Conservation (phyloP, 2,888 invertebrate genomes). For the Machimus atricapillus region DNA sequence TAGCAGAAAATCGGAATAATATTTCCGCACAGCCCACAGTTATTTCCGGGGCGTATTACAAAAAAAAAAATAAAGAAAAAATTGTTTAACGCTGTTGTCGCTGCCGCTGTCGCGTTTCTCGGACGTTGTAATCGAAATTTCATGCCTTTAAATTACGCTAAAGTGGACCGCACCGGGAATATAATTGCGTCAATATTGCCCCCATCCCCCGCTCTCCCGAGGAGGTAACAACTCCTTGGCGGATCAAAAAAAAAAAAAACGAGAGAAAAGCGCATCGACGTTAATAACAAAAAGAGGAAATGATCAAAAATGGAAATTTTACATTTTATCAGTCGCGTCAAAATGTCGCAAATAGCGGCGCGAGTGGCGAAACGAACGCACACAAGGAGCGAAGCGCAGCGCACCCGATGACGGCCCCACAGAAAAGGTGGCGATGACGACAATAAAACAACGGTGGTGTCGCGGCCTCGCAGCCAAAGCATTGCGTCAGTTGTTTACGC, state of each 20-base stretch:
- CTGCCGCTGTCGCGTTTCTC: not conserved
- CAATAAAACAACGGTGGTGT: not conserved
- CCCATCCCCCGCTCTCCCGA: not conserved
- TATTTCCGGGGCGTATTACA: not conserved
- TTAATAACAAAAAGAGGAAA: conserved; percentile 6
- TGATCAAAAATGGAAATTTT: conserved; percentile 37
- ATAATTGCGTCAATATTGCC: not conserved
- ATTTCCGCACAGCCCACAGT: not conserved
- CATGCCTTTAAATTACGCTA: not conserved
- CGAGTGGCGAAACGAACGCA: not conserved
- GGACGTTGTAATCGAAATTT: not conserved
- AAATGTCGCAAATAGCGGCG: not conserved
- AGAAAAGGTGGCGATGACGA: conserved; percentile 1
- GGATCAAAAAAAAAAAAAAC: not conserved
- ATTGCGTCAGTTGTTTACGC: conserved; percentile 46
- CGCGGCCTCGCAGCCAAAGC: not conserved
- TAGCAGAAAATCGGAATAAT: not conserved
- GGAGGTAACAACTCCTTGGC: not conserved
- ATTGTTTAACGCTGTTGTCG: not conserved
- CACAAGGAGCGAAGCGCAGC: not conserved
- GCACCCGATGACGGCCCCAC: not conserved
- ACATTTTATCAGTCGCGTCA: conserved; percentile 35
- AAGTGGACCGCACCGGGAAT: not conserved
- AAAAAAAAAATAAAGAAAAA: not conserved
- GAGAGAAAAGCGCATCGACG: not conserved